Evolutionary conservation across 2,797 vertebrate genomes (phyloP).

Genomic region (Hippopotamyrus pictus): DNA sequence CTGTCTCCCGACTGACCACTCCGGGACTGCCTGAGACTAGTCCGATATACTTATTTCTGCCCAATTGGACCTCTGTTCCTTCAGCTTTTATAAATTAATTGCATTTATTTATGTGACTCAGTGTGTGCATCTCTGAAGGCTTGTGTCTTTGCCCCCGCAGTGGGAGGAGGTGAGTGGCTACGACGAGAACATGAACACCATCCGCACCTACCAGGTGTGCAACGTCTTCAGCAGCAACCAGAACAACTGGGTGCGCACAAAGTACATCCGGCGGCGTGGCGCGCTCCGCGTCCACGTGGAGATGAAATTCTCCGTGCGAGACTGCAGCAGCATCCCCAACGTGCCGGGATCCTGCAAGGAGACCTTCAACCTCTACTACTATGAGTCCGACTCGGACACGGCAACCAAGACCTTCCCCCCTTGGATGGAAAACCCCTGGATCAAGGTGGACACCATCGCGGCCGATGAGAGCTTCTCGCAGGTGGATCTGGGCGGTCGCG

Average conservation of each 20-base stretch:
- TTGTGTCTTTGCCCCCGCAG: constrained; percentile 50
- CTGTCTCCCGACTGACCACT: not conserved
- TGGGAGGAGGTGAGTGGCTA: constrained; percentile 99
- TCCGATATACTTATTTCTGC: not conserved
- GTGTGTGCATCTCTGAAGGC: not conserved
- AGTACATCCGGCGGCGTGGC: constrained; percentile 85
- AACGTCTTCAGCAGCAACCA: constrained; percentile 95
- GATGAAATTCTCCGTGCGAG: constrained; percentile 97
- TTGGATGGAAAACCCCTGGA: constrained; percentile 99
- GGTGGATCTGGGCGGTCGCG: constrained; percentile 88
- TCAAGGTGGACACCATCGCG: constrained; percentile 95
- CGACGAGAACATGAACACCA: constrained; percentile 98
- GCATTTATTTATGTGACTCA: not conserved
- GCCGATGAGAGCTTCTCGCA: constrained; percentile 97
- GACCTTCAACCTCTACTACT: constrained; percentile 97
- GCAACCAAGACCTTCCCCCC: constrained; percentile 82
- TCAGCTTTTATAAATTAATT: not conserved
- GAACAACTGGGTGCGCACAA: constrained; percentile 98
- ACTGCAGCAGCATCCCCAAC: constrained; percentile 95
- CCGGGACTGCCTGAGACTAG: not conserved
- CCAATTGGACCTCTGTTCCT: not conserved
- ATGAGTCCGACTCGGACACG: constrained; percentile 79
- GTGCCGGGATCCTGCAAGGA: constrained; percentile 97
- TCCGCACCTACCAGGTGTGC: constrained; percentile 97
- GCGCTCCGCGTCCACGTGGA: constrained; percentile 95